Conservation (phyloP, 2,797 vertebrate genomes). For the Fringilla coelebs region DNA sequence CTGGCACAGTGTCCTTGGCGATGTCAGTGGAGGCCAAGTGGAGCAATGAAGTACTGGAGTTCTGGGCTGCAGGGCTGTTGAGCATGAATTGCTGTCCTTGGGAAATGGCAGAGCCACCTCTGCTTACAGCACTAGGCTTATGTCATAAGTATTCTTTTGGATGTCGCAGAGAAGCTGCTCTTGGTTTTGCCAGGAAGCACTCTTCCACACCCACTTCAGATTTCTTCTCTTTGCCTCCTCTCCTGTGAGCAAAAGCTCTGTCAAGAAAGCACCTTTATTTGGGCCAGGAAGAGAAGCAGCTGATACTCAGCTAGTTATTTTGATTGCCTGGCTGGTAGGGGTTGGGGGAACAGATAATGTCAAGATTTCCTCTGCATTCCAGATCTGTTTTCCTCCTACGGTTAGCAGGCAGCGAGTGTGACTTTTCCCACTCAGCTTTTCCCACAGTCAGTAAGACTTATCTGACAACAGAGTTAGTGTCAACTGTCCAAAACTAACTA, state of each 20-base stretch:
- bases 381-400: slow-evolving; percentile 51
- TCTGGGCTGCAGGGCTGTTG: not conserved
- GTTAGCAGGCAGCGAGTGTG: slow-evolving; percentile 37
- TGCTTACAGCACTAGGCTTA: not conserved
- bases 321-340: slow-evolving; percentile 20
- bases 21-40: not conserved
- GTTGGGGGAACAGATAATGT: slow-evolving; percentile 35
- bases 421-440: slow-evolving; percentile 61
- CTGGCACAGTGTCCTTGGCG: not conserved
- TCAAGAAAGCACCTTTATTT: slow-evolving; percentile 34
- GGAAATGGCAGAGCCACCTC: not conserved
- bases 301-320: slow-evolving; percentile 39
- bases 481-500: slow-evolving; percentile 65
- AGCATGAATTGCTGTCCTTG: not conserved
- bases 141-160: not conserved
- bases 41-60: not conserved
- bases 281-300: slow-evolving; percentile 24
- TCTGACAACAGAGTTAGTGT: slow-evolving; percentile 61
- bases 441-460: slow-evolving; percentile 60
- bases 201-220: not conserved
- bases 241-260: slow-evolving; percentile 3
- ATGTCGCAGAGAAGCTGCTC: slow-evolving; percentile 26
- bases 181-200: slow-evolving; percentile 22
- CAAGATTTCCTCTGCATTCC: slow-evolving; percentile 51
- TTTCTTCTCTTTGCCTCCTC: not conserved